Evolutionary conservation across 2,797 vertebrate genomes (phyloP).

Genomic region (Tapera naevia): DNA sequence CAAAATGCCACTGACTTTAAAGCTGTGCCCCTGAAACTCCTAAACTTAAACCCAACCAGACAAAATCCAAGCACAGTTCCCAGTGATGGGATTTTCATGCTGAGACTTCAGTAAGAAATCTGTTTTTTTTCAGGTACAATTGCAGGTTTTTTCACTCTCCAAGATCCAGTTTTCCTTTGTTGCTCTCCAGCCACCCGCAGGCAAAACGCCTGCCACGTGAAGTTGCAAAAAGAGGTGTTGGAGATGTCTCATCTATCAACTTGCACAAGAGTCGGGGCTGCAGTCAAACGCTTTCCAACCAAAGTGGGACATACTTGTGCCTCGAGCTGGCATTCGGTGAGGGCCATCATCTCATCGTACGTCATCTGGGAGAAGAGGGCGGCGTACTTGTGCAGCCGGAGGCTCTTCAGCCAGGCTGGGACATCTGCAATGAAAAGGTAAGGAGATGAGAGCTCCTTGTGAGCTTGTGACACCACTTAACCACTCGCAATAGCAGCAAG

Average conservation of each 20-base stretch:
- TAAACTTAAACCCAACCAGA: not conserved
- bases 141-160: accelerated
- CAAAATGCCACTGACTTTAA: not conserved
- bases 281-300: accelerated
- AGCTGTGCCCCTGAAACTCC: not conserved
- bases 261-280: accelerated
- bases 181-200: not conserved
- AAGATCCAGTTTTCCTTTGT: not conserved
- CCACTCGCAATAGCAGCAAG: accelerated
- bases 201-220: not conserved
- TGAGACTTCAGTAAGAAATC: not conserved
- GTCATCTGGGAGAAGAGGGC: constrained; percentile 96
- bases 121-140: not conserved
- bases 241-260: not conserved
- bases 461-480: not conserved
- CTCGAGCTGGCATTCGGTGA: constrained; percentile 94
- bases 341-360: constrained; percentile 97
- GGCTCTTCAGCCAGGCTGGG: constrained; percentile 96
- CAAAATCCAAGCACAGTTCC: not conserved
- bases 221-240: not conserved
- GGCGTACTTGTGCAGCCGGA: constrained; percentile 96
- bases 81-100: not conserved
- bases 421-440: constrained; percentile 83
- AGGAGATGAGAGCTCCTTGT: not conserved
- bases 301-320: constrained; percentile 80